Conservation (phyloP, 35 echinoderm and acorn worm genomes). For the Strongylocentrotus purpuratus region DNA sequence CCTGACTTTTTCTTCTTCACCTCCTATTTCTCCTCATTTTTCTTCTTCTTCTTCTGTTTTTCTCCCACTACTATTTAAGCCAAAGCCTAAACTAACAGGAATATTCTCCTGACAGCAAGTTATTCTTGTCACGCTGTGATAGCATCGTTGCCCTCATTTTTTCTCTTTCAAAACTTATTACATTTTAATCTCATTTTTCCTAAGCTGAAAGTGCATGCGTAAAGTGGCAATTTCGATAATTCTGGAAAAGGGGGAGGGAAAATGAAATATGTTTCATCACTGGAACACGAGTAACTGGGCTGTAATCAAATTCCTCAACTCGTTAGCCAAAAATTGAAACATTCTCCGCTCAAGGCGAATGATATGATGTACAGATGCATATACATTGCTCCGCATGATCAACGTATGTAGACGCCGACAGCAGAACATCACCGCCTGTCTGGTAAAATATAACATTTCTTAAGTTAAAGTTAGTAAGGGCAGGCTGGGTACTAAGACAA, state of each 20-base stretch:
- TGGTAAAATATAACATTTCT: not conserved
- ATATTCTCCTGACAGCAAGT: too few species aligned
- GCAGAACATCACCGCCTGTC: not conserved
- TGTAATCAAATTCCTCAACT: not conserved
- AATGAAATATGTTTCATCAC: not conserved
- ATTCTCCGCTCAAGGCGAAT: not conserved
- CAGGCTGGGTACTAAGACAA: too few species aligned
- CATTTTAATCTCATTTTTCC: too few species aligned
- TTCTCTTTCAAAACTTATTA: too few species aligned
- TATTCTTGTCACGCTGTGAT: too few species aligned
- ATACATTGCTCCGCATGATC: not conserved
- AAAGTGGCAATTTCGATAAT: not conserved
- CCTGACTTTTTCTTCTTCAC: too few species aligned
- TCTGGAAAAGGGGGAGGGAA: not conserved
- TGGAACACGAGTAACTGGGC: not conserved
- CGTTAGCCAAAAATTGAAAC: not conserved
- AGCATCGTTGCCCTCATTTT: too few species aligned
- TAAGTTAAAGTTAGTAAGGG: too few species aligned
- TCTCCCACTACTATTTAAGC: too few species aligned
- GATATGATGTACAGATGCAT: not conserved
- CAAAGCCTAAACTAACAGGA: too few species aligned
- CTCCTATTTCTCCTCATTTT: too few species aligned
- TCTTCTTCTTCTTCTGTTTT: too few species aligned
- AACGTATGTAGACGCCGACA: not conserved
- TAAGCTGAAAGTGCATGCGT: not conserved